Base-by-base conservation (phyloP, 2,888 invertebrate species). In the Hipparchia sbordonii region DNA sequence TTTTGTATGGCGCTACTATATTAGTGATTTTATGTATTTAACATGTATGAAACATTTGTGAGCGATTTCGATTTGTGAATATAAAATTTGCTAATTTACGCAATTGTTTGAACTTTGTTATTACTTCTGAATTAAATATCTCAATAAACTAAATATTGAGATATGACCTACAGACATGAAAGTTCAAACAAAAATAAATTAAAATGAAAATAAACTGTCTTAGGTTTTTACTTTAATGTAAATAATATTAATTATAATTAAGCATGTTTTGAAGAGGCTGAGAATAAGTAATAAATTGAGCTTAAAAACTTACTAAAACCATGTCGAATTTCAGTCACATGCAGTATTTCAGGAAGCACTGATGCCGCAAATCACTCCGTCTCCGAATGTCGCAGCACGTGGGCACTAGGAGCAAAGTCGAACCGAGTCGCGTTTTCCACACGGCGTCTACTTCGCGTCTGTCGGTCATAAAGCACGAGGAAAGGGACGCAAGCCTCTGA, bases 371-470 rank as follows among this genome's bases (percentile, higher is more conserved):
- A 73, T 69, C 74, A 74, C 61, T 48, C 8, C 48, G 48, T 48
- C 7, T 6, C 39, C 59, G 12, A 60, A 13, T 57, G 59, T 77
- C 76, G 73, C 74, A 78, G 74, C 75, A 79, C 82, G 78, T 52
- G 67, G 39, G 70, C 70, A 33, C 63, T 56, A 70, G 51, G 61
- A 51, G 52, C 61, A 13, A 67, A 54, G 23, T 54, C 13, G 45
- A 62, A 63, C 45, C 70, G 74, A 78, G 78, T 78, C 87, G 88
- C 86, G 89, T 85, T 81, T 80, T 81, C 85, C 84, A 84, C 83
- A 80, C 90, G 83, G 79, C 84, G 92, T 90, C 90, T 90, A 84
- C 84, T 81, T 78, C 81, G 81, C 87, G 91, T 92, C 83, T 84
- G 82, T 72, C 71, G 72, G 72, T 72, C 79, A 78, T 78, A 78